A percentile compares a stretch with the other conserved stretches of the same genome.
phyloP scores from a whole-genome alignment of 1,140 invertebrate genomes.

The Drosophila quadrilineata region DNA sequence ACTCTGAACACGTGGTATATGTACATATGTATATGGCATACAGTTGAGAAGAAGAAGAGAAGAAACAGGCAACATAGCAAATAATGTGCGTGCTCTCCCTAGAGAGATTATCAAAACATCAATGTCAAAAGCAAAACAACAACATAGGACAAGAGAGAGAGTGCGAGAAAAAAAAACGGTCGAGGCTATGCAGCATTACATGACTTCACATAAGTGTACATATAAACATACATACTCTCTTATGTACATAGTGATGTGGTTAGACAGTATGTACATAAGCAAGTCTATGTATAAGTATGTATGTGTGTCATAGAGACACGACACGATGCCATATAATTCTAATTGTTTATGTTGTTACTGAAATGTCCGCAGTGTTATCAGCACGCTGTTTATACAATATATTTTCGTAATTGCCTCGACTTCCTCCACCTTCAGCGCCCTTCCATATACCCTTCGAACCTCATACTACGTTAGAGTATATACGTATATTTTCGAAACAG shows the following conservation, averaged over 20 bases:
- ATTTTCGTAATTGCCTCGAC: slow-evolving; percentile 49
- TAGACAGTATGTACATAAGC: neutral
- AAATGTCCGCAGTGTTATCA: slow-evolving; percentile 49
- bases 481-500: slow-evolving; percentile 36
- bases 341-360: slow-evolving; percentile 45
- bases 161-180: slow-evolving; percentile 8
- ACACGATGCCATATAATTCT: slow-evolving; percentile 21
- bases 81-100: slow-evolving; percentile 10
- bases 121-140: slow-evolving; percentile 23
- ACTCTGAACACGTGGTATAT: too few species aligned
- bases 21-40: too few species aligned
- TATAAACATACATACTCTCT: neutral
- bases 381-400: slow-evolving; percentile 40
- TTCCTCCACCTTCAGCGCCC: too few species aligned
- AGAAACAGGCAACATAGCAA: neutral
- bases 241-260: neutral
- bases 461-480: neutral
- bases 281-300: neutral
- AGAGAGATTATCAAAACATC: slow-evolving; percentile 34
- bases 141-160: too few species aligned
- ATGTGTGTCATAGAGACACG: neutral
- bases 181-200: slow-evolving; percentile 36
- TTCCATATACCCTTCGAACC: neutral
- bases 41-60: too few species aligned
- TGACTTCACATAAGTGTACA: neutral